Evolutionary conservation across 2,113 vertebrate genomes (phyloP).

Genomic region (Charina bottae): DNA sequence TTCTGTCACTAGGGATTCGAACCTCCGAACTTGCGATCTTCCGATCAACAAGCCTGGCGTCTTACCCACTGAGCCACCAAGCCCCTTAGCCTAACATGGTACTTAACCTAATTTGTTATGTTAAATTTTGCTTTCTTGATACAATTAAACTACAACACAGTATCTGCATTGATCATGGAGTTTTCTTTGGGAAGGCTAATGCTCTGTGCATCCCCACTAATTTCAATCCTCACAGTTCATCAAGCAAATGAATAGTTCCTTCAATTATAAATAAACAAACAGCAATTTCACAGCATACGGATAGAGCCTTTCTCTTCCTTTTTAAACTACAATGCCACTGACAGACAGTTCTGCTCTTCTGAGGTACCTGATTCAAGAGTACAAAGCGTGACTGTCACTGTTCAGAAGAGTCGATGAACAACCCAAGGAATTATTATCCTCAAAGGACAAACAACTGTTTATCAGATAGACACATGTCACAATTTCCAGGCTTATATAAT

Average conservation of each 20-base stretch:
- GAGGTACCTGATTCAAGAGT: background rate
- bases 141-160: background rate
- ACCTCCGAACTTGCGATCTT: too few relatives aligned
- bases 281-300: background rate
- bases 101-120: background rate
- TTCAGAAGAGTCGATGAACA: background rate
- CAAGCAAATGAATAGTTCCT: fast-evolving
- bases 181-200: background rate
- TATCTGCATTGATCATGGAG: background rate
- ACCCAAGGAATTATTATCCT: background rate
- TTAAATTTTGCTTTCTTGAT: background rate
- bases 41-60: too few relatives aligned
- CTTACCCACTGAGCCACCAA: too few relatives aligned
- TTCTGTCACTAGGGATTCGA: too few relatives aligned
- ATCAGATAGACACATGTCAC: constrained; percentile 15
- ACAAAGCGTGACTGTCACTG: background rate
- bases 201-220: background rate
- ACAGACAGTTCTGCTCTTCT: background rate
- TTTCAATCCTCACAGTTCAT: background rate
- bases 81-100: background rate
- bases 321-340: fast-evolving
- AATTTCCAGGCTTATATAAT: constrained; percentile 16
- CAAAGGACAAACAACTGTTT: background rate
- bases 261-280: background rate
- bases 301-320: fast-evolving